Evolutionary conservation across 2,797 vertebrate species (phyloP).

Genomic region (Eutrigla gurnardus): DNA sequence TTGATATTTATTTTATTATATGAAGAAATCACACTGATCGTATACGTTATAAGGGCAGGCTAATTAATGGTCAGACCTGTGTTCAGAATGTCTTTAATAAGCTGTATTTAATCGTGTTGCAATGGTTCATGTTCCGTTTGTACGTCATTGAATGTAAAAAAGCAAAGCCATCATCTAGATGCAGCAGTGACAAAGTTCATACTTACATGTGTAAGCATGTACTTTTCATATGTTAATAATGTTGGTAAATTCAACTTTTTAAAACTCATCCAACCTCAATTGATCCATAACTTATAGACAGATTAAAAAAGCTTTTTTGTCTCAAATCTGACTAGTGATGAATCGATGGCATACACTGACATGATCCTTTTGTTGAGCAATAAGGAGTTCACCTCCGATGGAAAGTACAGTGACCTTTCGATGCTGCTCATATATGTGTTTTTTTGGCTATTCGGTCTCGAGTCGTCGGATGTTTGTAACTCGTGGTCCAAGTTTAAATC

Average conservation of each 20-base stretch:
- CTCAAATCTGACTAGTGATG: background rate
- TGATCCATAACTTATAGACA: background rate
- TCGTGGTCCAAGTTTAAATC: conserved; percentile 2
- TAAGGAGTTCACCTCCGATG: background rate
- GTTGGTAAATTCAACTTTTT: too few species aligned
- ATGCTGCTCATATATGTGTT: background rate
- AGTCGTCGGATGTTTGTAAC: background rate
- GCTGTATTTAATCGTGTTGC: background rate
- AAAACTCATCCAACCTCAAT: background rate
- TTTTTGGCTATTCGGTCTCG: background rate
- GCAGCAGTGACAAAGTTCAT: too few species aligned
- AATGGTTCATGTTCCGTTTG: background rate
- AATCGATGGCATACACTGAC: too few species aligned
- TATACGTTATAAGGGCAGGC: background rate
- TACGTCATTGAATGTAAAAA: background rate
- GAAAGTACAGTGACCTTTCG: background rate
- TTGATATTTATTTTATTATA: background rate
- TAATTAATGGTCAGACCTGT: background rate
- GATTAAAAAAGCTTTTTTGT: background rate
- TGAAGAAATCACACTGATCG: background rate
- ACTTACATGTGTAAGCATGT: too few species aligned
- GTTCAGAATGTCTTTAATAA: background rate
- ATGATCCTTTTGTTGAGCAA: background rate
- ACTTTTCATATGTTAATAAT: too few species aligned
- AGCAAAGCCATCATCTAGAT: too few species aligned